Evolutionary conservation across 2,797 vertebrate species (phyloP), one percentile per base, ranked within the genome.

Genomic region (Myotis planiceps): DNA sequence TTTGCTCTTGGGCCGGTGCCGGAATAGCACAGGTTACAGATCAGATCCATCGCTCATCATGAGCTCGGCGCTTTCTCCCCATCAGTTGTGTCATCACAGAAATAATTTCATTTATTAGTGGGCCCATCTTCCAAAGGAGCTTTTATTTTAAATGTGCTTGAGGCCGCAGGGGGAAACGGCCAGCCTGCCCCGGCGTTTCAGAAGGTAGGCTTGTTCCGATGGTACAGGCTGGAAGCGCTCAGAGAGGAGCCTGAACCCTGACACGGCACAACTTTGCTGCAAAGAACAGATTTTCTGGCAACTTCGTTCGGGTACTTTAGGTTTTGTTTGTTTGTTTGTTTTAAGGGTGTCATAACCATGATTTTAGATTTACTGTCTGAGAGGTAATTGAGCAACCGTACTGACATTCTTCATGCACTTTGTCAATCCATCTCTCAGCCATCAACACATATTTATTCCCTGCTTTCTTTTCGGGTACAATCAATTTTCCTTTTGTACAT

Each of bases 101-200:
- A 96, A 94, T 97, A 96, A 97, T 97, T 98, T 97, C 98, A 98
- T 98, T 98, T 97, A 98, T 96, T 88, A 96, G 83, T 95, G 91
- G 74, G 96, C 97, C 88, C 51, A 0, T 97, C 88, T 97, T 97
- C 82, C 72, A 82, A 93, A 93, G 60, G 63, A 84, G 76, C 82
- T 96, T 97, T 97, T 65, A 92, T 96, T 85, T 97, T 89, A 76
- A 95, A 87, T 96, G 89, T 97, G 89, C 66, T 92, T 45, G 81
- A 97, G 90, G 85, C 85, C 37, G 6, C 34, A 8, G 47, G 27
- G 45, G 80, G 42, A 60, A 86, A 89, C 39, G 39, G 10, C 0
- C 21, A 34, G 39, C 68, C 53, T 63, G 9, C 23, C 53, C 27
- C 15, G 4, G 34, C 14, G 58, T 80, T 27, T 81, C 13, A 2